A percentile compares a stretch with the other conserved stretches of the same genome.
Evolutionary conservation across 2,888 invertebrate genomes (phyloP).

Genomic region (Lasius platythorax): DNA sequence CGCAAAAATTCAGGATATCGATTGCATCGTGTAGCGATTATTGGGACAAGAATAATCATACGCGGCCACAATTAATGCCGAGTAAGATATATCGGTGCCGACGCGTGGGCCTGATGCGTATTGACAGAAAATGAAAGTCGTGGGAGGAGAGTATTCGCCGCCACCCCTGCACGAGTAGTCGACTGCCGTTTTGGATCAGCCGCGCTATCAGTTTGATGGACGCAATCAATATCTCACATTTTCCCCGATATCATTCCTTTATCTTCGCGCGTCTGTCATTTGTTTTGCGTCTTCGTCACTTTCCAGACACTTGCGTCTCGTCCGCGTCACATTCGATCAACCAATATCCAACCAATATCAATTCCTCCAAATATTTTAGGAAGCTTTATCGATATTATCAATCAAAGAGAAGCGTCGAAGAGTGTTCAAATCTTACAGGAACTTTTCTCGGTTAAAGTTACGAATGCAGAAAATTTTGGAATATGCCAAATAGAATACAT

Average conservation of each 20-base stretch:
- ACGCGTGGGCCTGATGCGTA: slow-evolving; percentile 17
- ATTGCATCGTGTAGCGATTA: neutral
- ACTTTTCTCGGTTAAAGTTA: neutral
- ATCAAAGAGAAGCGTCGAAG: neutral
- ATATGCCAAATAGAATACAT: neutral
- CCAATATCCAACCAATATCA: neutral
- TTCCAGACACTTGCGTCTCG: slow-evolving; percentile 27
- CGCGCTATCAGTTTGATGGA: slow-evolving; percentile 49
- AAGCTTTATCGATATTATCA: neutral
- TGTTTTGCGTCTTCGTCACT: slow-evolving; percentile 29
- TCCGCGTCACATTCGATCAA: slow-evolving; percentile 12
- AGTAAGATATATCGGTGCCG: slow-evolving; percentile 16
- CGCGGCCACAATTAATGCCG: slow-evolving; percentile 31
- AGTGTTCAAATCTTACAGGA: neutral
- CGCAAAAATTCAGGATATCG: slow-evolving; percentile 1
- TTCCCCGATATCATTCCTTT: slow-evolving; percentile 15
- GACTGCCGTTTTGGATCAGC: slow-evolving; percentile 42
- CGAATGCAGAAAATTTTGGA: neutral
- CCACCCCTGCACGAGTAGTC: slow-evolving; percentile 25
- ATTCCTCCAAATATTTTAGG: slow-evolving; percentile 13
- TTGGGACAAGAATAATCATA: slow-evolving; percentile 33
- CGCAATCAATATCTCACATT: slow-evolving; percentile 49
- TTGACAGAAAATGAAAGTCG: slow-evolving; percentile 44
- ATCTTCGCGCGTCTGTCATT: slow-evolving; percentile 26
- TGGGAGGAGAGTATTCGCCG: slow-evolving; percentile 22